phyloP scores from a whole-genome alignment of 2,113 vertebrate genomes.

The Anarrhichthys ocellatus region DNA sequence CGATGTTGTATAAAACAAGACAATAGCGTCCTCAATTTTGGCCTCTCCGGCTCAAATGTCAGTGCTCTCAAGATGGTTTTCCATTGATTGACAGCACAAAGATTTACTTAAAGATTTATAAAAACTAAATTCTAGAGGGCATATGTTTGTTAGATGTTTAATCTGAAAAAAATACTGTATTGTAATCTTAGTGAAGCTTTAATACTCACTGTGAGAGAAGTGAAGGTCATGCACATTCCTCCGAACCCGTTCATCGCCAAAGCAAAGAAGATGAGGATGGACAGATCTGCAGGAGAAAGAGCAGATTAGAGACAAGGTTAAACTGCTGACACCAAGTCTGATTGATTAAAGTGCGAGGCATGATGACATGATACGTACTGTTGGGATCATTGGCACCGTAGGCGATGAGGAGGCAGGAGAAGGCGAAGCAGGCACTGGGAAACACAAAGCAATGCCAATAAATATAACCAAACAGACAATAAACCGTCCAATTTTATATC shows the following conservation, averaged over 20 bases:
- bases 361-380: conserved; percentile 83
- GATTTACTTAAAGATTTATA: background rate
- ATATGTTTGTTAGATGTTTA: background rate
- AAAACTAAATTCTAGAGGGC: no score
- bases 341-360: conserved; percentile 3
- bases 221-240: conserved; percentile 99
- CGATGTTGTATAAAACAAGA: background rate
- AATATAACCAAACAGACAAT: background rate
- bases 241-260: conserved; percentile 96
- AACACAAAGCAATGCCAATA: conserved; percentile 22
- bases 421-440: conserved; percentile 91
- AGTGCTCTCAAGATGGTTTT: background rate
- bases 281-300: conserved; percentile 86
- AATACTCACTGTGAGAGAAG: conserved; percentile 92
- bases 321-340: background rate
- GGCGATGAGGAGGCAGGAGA: conserved; percentile 95
- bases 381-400: conserved; percentile 93
- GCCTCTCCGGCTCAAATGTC: background rate
- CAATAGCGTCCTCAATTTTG: background rate
- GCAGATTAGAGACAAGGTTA: background rate
- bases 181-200: background rate
- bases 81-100: background rate
- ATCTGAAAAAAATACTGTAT: background rate
- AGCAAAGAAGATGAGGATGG: conserved; percentile 95
- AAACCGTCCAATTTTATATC: background rate